phyloP scores from a whole-genome alignment of 92 coral and sea anemone genomes.

The Palythoa heliodiscus region DNA sequence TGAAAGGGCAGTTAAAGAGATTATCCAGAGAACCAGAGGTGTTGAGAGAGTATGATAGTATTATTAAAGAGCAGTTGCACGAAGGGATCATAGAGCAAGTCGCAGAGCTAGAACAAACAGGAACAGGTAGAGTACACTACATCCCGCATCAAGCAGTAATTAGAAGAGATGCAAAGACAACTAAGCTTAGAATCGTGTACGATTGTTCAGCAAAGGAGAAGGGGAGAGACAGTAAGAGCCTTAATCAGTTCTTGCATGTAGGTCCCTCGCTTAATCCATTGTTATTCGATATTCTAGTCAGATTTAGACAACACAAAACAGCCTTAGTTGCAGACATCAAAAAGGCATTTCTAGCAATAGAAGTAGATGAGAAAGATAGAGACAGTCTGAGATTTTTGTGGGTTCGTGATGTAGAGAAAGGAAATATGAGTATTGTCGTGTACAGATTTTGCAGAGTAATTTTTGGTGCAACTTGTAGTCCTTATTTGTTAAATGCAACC shows the following conservation, averaged over 20 bases:
- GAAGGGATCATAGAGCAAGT: slow-evolving; percentile 45
- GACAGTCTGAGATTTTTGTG: slow-evolving; percentile 21
- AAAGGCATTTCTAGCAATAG: slow-evolving; percentile 37
- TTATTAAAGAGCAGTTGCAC: slow-evolving; percentile 35
- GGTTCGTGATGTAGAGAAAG: slow-evolving; percentile 8
- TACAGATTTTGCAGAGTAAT: slow-evolving; percentile 62
- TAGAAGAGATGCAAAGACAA: slow-evolving; percentile 29
- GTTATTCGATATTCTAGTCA: slow-evolving; percentile 8
- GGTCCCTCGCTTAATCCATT: neutral
- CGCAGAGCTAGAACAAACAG: slow-evolving; percentile 41
- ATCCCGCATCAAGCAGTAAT: slow-evolving; percentile 22
- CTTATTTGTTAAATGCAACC: slow-evolving; percentile 62
- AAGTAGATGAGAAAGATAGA: slow-evolving; percentile 34
- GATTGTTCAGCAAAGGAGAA: slow-evolving; percentile 17
- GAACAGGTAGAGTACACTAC: slow-evolving; percentile 20
- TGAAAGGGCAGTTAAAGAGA: slow-evolving; percentile 45
- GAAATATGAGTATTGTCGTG: slow-evolving; percentile 15
- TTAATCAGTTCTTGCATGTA: neutral
- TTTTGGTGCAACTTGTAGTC: slow-evolving; percentile 59
- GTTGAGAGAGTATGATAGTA: slow-evolving; percentile 39
- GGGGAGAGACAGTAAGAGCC: slow-evolving; percentile 18
- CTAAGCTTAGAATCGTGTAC: slow-evolving; percentile 22
- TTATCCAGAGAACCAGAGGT: slow-evolving; percentile 46
- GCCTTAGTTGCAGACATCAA: slow-evolving; percentile 40
- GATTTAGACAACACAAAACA: slow-evolving; percentile 25